Percentiles rank a stretch among this genome's conserved stretches.
These are phyloP conservation scores for Atethmia centrago DNA, from an alignment of 2,888 invertebrate genomes.

Conservation along the genomic window DNA sequence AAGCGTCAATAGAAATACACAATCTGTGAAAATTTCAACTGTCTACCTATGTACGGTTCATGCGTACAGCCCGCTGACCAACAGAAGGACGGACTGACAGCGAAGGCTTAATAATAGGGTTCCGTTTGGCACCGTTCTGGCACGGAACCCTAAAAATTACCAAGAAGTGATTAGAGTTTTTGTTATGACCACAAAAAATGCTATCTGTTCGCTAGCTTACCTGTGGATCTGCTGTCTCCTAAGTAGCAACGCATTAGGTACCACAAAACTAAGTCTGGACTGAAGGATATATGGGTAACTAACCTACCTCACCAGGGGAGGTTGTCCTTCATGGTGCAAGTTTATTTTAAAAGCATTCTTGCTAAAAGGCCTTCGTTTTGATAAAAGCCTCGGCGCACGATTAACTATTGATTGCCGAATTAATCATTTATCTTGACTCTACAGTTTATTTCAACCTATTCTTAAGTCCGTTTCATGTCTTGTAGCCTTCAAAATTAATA, in stretches of 20 bases:
- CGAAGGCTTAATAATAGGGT: too few relatives aligned
- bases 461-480: background rate
- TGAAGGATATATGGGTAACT: background rate
- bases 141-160: slow-evolving; percentile 8
- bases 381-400: background rate
- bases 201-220: slow-evolving; percentile 16
- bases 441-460: background rate
- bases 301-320: background rate
- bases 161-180: slow-evolving; percentile 26
- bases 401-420: background rate
- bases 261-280: background rate
- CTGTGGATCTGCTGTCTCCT: slow-evolving; percentile 15
- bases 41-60: too few relatives aligned
- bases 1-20: too few relatives aligned
- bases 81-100: too few relatives aligned
- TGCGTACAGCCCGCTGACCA: too few relatives aligned
- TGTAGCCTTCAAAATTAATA: background rate
- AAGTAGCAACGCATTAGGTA: background rate
- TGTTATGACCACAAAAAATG: slow-evolving; percentile 27
- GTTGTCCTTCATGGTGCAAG: background rate
- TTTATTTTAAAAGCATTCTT: background rate
- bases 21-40: too few relatives aligned
- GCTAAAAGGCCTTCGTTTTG: background rate
- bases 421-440: background rate
- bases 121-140: too few relatives aligned